Evolutionary conservation across 2,888 invertebrate species (phyloP).

Genomic region (Brachypterus glaber): DNA sequence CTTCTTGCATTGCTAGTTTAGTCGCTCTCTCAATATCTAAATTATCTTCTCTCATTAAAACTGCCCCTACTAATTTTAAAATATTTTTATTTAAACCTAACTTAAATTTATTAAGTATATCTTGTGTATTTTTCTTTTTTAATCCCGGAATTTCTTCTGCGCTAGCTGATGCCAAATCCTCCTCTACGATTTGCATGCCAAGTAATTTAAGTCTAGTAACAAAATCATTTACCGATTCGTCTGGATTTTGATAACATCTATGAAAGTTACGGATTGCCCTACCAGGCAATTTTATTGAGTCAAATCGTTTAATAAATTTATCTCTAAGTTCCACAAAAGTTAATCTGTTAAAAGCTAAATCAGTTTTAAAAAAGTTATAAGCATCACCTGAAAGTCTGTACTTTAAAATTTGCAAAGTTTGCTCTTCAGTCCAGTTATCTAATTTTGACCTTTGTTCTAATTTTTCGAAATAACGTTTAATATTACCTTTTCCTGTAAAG

Average conservation of each 20-base stretch:
- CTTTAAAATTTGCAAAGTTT: neutral
- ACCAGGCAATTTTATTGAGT: no score
- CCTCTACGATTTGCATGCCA: constrained; percentile 6
- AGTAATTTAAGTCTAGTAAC: constrained; percentile 7
- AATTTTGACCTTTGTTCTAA: constrained; percentile 4
- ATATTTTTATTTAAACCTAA: constrained; percentile 6
- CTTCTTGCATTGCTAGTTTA: neutral
- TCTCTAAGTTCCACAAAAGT: neutral
- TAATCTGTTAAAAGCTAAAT: neutral
- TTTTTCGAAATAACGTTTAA: neutral
- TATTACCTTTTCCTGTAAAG: constrained; percentile 1
- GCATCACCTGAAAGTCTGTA: constrained; percentile 1
- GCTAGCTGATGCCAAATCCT: constrained; percentile 1
- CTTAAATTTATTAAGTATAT: constrained; percentile 13
- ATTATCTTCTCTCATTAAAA: neutral
- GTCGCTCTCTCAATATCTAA: neutral
- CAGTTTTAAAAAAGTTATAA: neutral
- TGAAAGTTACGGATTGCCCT: no score
- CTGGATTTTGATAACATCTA: constrained; percentile 9
- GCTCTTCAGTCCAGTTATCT: neutral
- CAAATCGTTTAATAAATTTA: neutral
- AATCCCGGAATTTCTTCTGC: constrained; percentile 6
- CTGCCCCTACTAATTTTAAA: neutral
- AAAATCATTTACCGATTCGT: constrained; percentile 10
- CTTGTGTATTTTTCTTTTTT: constrained; percentile 5